Evolutionary conservation across 2,113 vertebrate species (phyloP).

Genomic region (Marmota monax): DNA sequence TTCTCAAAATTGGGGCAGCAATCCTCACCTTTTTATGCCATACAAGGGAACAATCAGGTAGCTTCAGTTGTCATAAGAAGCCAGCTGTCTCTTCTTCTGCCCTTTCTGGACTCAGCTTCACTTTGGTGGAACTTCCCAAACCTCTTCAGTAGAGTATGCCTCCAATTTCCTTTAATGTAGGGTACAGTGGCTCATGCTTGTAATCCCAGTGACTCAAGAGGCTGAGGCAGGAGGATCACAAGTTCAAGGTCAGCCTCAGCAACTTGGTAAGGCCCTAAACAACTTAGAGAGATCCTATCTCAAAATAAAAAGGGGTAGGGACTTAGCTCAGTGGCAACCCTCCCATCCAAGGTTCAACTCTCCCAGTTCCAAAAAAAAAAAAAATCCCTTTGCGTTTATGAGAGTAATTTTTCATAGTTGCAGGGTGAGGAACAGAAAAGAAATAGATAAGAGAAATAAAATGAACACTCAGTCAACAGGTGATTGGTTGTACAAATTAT

Average conservation of each 20-base stretch:
- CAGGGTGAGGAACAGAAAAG: background rate
- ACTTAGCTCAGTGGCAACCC: too few species aligned
- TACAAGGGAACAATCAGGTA: background rate
- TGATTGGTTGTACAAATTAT: background rate
- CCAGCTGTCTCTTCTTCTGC: background rate
- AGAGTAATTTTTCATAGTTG: background rate
- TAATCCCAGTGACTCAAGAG: too few species aligned
- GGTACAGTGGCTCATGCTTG: too few species aligned
- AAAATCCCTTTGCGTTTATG: background rate
- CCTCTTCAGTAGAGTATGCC: background rate
- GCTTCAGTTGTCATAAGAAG: background rate
- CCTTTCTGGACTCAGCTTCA: background rate
- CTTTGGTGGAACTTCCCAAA: background rate
- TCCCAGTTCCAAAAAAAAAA: too few species aligned
- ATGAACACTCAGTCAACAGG: background rate
- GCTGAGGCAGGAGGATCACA: too few species aligned
- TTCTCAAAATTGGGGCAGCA: background rate
- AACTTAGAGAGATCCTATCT: too few species aligned
- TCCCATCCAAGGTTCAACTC: too few species aligned
- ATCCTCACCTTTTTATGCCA: background rate
- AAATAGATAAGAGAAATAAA: background rate
- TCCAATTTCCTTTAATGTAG: background rate
- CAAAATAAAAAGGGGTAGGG: too few species aligned
- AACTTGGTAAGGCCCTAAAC: too few species aligned
- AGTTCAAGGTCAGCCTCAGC: too few species aligned